Conservation (phyloP, 1,140 invertebrate genomes). For the Ectropis grisescens region DNA sequence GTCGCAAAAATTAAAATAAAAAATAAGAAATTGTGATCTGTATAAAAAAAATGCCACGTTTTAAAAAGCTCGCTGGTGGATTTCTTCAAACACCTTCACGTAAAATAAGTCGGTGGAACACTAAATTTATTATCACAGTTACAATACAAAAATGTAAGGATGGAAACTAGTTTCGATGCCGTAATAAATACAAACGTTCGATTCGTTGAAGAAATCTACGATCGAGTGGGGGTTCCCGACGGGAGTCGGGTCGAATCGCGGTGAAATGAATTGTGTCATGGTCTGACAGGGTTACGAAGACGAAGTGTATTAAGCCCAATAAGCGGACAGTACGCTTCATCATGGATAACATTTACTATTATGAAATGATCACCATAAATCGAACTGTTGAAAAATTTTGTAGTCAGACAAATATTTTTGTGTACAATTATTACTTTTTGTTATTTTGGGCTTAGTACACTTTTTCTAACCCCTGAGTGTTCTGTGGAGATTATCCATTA, state of each 20-base stretch:
- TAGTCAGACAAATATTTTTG: no score
- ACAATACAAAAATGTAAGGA: slow-evolving; percentile 48
- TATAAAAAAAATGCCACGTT: slow-evolving; percentile 43
- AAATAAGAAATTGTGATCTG: slow-evolving; percentile 62
- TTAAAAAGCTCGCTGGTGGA: slow-evolving; percentile 40
- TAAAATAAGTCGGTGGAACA: slow-evolving; percentile 62
- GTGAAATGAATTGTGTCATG: slow-evolving; percentile 19
- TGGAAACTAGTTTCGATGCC: slow-evolving; percentile 35
- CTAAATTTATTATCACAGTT: slow-evolving; percentile 68
- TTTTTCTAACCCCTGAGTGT: no score
- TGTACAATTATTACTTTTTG: no score
- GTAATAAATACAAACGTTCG: slow-evolving; percentile 21
- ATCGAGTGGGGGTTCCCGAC: slow-evolving; percentile 33
- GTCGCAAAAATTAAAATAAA: slow-evolving; percentile 52
- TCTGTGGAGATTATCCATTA: no score
- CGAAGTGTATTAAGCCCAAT: no score
- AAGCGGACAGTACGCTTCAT: no score
- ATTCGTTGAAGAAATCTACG: slow-evolving; percentile 59
- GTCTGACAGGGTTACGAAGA: slow-evolving; percentile 3
- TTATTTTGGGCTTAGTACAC: no score
- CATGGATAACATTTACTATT: no score
- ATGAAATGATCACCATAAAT: no score
- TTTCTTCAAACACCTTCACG: slow-evolving; percentile 46
- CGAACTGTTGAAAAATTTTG: no score
- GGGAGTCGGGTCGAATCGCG: slow-evolving; percentile 11